These are phyloP conservation scores for Ferdinandea cuprea DNA, from an alignment of 2,888 invertebrate species.

Conservation along the genomic window DNA sequence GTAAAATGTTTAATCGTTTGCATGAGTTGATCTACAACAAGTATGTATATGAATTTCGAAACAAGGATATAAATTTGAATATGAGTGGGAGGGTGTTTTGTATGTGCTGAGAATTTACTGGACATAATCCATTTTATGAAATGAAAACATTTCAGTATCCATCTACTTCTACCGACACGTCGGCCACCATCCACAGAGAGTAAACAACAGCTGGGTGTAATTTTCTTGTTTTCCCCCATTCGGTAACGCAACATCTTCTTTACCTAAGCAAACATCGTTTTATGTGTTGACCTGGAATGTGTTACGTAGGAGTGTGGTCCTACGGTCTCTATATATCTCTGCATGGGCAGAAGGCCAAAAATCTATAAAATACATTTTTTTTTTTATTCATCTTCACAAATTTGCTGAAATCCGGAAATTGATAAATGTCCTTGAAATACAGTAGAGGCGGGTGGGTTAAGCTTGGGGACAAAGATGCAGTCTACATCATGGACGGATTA, in stretches of 20 bases:
- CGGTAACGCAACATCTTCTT: conserved; percentile 51
- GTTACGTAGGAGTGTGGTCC: not conserved
- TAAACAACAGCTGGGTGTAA: conserved; percentile 53
- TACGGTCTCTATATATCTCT: not conserved
- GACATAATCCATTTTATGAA: conserved; percentile 61
- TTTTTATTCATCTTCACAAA: conserved; percentile 48
- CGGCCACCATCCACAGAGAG: not conserved
- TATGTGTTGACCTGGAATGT: conserved; percentile 39
- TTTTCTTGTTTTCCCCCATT: conserved; percentile 47
- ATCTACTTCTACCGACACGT: not conserved
- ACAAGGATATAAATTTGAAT: conserved; percentile 52
- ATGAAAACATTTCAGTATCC: conserved; percentile 57
- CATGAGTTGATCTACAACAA: conserved; percentile 3
- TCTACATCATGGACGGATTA: conserved; percentile 28
- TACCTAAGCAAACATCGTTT: conserved; percentile 52
- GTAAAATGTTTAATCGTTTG: conserved; percentile 59
- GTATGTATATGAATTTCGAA: conserved; percentile 20
- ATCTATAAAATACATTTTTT: conserved; percentile 45
- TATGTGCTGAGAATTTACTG: conserved; percentile 38
- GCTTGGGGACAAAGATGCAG: not conserved
- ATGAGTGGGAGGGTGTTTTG: conserved; percentile 6
- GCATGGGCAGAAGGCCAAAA: conserved; percentile 57
- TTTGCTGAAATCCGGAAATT: conserved; percentile 68
- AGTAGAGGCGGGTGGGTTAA: not conserved
- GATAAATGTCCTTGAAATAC: conserved; percentile 65